phyloP scores from a whole-genome alignment of 2,888 invertebrate species.

The Caenorhabditis drosophilae region DNA sequence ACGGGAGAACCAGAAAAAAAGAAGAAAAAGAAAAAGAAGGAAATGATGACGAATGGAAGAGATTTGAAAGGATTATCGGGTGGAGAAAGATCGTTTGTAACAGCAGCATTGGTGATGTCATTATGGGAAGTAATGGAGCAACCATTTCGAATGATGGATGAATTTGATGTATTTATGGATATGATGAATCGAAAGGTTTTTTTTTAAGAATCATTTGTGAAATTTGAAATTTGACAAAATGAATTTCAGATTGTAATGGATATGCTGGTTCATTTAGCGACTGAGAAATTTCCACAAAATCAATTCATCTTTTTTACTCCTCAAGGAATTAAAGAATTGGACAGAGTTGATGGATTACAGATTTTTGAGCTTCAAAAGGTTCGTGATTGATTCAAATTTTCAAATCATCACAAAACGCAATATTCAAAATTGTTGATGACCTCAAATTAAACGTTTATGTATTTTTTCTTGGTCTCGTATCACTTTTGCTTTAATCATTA shows the following conservation, averaged over 20 bases:
- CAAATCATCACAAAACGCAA: no score
- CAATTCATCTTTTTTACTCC: constrained; percentile 68
- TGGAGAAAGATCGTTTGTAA: constrained; percentile 88
- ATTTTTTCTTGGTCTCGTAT: no score
- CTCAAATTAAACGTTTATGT: no score
- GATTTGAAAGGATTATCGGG: constrained; percentile 78
- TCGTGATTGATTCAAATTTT: constrained; percentile 2
- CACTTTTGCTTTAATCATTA: no score
- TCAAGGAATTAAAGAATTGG: constrained; percentile 60
- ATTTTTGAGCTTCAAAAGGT: constrained; percentile 49
- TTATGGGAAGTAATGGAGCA: constrained; percentile 90
- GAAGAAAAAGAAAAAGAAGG: constrained; percentile 13
- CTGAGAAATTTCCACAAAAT: constrained; percentile 46
- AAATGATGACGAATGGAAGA: constrained; percentile 15
- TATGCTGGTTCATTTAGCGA: constrained; percentile 58
- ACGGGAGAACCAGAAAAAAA: constrained; percentile 8
- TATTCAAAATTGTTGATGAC: no score
- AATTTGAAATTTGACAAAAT: not conserved
- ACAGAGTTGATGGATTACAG: constrained; percentile 37
- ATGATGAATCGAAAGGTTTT: constrained; percentile 59
- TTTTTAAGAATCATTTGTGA: not conserved
- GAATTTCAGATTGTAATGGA: constrained; percentile 60
- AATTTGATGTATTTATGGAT: constrained; percentile 64
- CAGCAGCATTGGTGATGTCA: constrained; percentile 88
- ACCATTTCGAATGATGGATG: constrained; percentile 78